Base-by-base conservation (phyloP, 2,797 vertebrate species). In the Molothrus ater region DNA sequence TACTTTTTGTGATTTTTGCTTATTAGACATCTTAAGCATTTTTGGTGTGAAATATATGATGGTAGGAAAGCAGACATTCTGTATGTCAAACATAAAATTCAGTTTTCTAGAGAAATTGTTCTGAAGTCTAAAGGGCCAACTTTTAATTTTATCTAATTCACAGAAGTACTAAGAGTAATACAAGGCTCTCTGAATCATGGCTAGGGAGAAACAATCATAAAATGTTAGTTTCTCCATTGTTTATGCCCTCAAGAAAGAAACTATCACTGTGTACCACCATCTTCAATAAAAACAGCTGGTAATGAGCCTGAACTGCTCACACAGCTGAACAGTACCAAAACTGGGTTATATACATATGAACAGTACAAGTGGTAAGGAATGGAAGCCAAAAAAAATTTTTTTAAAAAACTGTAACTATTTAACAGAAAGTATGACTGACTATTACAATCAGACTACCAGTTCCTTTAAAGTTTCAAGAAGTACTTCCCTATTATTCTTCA, bases 351-450 rank as follows among this genome's bases (percentile, higher is more conserved):
- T 17, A 63, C 14, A 53, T 32, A 51, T 5, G 51, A 80, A 66
- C 80, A 22, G 14, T 21, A 24, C 1, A 69, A 43, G 20, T 48
- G 16, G 13, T 12, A 72, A 47, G 34, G 28, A 73, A 73, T 0
- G 4, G 34, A 76, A 83, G n/a, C 17, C 17, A 28, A 13, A 10
- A 28, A 3, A 10, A 28, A 3, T 1, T 2, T 2, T 57, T 57
- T 17, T 5, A 3, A 7, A 69, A 59, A 7, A 9, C 24, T 57
- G 20, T 2, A 40, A 59, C 17, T 57, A 61, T 53, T 78, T 72
- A 47, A 72, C 31, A 80, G 36, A 61, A 78, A 51, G 19, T 43
- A 47, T 48, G 20, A 56, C 24, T 81, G 34, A 40, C 11, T 29
- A 21, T 28, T 59, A 66, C 19, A 73, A 10, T 70, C 9, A 65